A percentile compares a stretch with the other conserved stretches of the same genome.
Evolutionary conservation across 2,797 vertebrate genomes (phyloP).

Genomic region (Oreonectes daqikongensis): DNA sequence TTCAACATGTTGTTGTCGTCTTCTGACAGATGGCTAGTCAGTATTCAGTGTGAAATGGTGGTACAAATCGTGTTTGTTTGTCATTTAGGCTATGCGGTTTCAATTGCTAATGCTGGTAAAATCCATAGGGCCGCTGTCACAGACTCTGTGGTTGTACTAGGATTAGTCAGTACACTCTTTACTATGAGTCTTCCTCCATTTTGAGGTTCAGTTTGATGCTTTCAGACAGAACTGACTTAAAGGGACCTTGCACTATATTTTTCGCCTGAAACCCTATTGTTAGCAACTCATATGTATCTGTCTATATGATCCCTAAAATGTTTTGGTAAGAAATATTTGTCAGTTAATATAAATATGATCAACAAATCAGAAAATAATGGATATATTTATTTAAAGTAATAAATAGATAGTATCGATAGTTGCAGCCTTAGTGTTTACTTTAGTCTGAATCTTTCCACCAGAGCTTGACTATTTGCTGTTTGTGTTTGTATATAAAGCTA

Average conservation of each 20-base stretch:
- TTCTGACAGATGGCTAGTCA: constrained; percentile 60
- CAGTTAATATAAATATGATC: too few species aligned
- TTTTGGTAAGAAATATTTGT: too few species aligned
- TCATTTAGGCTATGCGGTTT: constrained; percentile 43
- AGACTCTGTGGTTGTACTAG: not conserved
- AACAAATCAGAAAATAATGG: too few species aligned
- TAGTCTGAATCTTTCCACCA: not conserved
- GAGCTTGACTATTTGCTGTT: not conserved
- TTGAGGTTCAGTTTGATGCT: not conserved
- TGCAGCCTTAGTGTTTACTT: not conserved
- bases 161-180: not conserved
- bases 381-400: too few species aligned
- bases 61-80: constrained; percentile 59
- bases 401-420: too few species aligned
- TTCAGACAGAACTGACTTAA: not conserved
- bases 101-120: constrained; percentile 44
- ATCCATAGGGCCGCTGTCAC: constrained; percentile 26
- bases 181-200: constrained; percentile 11
- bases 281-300: too few species aligned
- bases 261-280: not conserved
- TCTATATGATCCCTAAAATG: too few species aligned
- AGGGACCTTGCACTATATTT: not conserved
- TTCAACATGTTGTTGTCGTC: constrained; percentile 59
- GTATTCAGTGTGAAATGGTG: constrained; percentile 56
- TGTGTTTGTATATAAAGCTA: not conserved